Evolutionary conservation across 2,888 invertebrate genomes (phyloP), one percentile per base, ranked within the genome.

Genomic region (Orthonevra nobilis): DNA sequence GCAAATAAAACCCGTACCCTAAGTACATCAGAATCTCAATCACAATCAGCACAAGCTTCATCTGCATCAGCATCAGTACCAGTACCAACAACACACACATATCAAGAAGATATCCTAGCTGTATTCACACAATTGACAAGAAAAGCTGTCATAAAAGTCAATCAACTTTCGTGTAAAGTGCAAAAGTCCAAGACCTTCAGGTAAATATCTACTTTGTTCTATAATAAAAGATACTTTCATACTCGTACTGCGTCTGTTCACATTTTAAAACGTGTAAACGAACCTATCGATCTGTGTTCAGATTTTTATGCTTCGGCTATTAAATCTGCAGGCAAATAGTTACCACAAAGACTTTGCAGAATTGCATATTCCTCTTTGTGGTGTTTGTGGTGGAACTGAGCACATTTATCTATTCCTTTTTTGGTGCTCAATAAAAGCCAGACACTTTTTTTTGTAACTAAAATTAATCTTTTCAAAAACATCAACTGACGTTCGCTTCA

Each of bases 121-220:
- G 79, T 86, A 40, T 84, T 84, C 68, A 89, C 89, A 32, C 86
- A 86, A 70, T 82, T 85, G 77, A 87, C 89, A 38, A 85, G 85
- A 50, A 81, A 84, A 77, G 81, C 84, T 28, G 64, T 84, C 7
- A 81, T 83, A 2, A 83, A 82, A 32, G 69, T 86, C 40, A 77
- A 83, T 50, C 83, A 83, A 23, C 68, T 84, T 46, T 73, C 84
- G 26, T 81, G 56, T 23, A 83, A 83, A 68, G 46, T 88, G 23
- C 84, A 87, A 81, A 83, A 61, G 81, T 86, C 87, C 50, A 85
- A 84, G 70, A 81, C 85, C 26, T 89, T 86, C 84, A 86, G 84
- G 89, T 89, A 82, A 89, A 86, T 32, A 32, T 19, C n/a, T n/a
- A n/a, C n/a, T n/a, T n/a, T n/a, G n/a, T n/a, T n/a, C n/a, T n/a